phyloP scores from a whole-genome alignment of 2,888 invertebrate genomes.

The Magallana nippona region DNA sequence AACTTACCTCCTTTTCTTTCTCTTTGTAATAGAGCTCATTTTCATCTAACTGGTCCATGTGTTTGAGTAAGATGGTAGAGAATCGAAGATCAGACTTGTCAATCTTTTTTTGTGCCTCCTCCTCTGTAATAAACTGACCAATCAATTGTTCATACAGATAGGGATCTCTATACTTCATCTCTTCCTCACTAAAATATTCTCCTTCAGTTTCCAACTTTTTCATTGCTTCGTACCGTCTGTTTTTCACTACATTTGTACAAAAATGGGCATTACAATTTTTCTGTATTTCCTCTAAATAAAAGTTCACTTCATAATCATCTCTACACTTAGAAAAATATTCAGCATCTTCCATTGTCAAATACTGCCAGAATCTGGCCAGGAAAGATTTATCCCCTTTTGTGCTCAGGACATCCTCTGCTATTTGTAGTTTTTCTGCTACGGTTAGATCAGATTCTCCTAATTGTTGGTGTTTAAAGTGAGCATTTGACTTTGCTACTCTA shows the following conservation, averaged over 20 bases:
- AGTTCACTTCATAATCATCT: conserved; percentile 83
- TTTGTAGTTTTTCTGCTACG: conserved; percentile 85
- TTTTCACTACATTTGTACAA: conserved; percentile 82
- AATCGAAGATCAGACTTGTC: conserved; percentile 81
- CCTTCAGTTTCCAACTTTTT: conserved; percentile 86
- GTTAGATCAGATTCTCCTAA: conserved; percentile 88
- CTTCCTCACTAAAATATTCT: conserved; percentile 92
- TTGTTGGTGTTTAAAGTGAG: conserved; percentile 91
- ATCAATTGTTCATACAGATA: conserved; percentile 93
- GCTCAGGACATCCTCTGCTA: conserved; percentile 85
- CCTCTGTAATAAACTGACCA: conserved; percentile 90
- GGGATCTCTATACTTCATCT: conserved; percentile 96
- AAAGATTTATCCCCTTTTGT: conserved; percentile 86
- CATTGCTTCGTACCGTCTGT: conserved; percentile 91
- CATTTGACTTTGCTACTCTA: conserved; percentile 84
- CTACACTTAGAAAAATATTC: conserved; percentile 84
- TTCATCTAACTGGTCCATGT: conserved; percentile 85
- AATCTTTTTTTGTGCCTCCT: conserved; percentile 84
- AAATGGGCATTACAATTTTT: conserved; percentile 59
- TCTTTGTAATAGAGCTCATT: conserved; percentile 84
- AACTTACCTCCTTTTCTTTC: conserved; percentile 81
- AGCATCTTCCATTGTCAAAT: conserved; percentile 86
- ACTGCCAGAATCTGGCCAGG: conserved; percentile 88
- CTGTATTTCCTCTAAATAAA: conserved; percentile 83
- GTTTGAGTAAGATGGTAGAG: conserved; percentile 89